Conservation (phyloP, 2,888 invertebrate species). For the Lasioglossum malachurum region DNA sequence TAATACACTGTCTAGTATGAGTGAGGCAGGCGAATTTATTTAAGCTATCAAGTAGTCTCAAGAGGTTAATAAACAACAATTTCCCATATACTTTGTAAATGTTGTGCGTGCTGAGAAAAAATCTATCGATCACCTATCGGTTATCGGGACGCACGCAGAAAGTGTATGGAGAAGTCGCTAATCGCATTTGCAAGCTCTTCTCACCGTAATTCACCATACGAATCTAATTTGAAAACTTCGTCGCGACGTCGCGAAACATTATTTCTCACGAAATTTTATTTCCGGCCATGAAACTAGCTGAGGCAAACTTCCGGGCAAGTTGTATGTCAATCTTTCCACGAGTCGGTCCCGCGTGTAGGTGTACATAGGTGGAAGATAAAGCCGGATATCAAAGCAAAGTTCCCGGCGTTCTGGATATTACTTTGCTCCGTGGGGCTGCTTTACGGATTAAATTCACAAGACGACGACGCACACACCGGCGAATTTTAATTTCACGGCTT, state of each 20-base stretch:
- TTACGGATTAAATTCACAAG: constrained; percentile 20
- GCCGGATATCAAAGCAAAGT: constrained; percentile 35
- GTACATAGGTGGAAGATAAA: constrained; percentile 32
- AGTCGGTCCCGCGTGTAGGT: not conserved
- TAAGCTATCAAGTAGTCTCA: no score
- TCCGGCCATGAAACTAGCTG: not conserved
- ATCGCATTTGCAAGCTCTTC: not conserved
- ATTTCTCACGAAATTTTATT: constrained; percentile 14
- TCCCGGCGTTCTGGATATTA: constrained; percentile 23
- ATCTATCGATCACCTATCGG: not conserved
- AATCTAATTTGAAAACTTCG: not conserved
- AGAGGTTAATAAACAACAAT: no score
- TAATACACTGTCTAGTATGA: no score
- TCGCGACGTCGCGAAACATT: not conserved
- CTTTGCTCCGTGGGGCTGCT: constrained; percentile 6
- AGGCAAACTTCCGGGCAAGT: constrained; percentile 8
- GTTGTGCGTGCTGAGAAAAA: not conserved
- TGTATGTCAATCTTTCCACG: constrained; percentile 14
- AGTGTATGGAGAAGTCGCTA: not conserved
- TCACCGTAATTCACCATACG: not conserved
- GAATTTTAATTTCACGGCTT: not conserved
- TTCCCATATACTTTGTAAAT: no score
- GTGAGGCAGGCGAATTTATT: no score
- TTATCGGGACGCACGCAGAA: no score
- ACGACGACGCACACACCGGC: not conserved